These are phyloP conservation scores for Toxotes lorentzi DNA, from an alignment of 2,797 vertebrate genomes.

Conservation along the genomic window DNA sequence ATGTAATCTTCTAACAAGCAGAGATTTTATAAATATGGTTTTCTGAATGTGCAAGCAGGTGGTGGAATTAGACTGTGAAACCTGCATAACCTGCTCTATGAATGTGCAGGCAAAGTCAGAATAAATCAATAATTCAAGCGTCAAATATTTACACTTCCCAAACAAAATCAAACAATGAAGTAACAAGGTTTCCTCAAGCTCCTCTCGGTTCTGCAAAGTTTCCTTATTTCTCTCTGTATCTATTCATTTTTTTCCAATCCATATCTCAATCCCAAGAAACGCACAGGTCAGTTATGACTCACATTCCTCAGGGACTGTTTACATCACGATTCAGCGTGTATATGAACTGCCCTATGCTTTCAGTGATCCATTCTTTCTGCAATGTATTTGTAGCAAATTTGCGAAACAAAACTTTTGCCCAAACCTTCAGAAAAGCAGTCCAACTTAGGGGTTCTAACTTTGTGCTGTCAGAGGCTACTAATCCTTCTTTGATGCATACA, in stretches of 20 bases:
- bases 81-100: slow-evolving; percentile 20
- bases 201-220: slow-evolving; percentile 7
- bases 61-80: slow-evolving; percentile 39
- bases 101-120: slow-evolving; percentile 34
- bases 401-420: slow-evolving; percentile 58
- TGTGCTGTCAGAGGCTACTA: slow-evolving; percentile 59
- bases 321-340: slow-evolving; percentile 25
- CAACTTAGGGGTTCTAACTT: slow-evolving; percentile 52
- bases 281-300: slow-evolving; percentile 46
- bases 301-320: slow-evolving; percentile 32
- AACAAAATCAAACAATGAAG: slow-evolving; percentile 32
- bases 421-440: slow-evolving; percentile 39
- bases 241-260: slow-evolving; percentile 12
- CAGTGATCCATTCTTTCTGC: neutral
- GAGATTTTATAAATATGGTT: slow-evolving; percentile 28
- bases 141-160: slow-evolving; percentile 53
- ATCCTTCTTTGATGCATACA: slow-evolving; percentile 69
- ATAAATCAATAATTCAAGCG: slow-evolving; percentile 43
- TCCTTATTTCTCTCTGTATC: slow-evolving; percentile 4
- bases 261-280: slow-evolving; percentile 11
- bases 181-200: neutral
- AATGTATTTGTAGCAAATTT: slow-evolving; percentile 32
- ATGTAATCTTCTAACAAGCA: slow-evolving; percentile 37
- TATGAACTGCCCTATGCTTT: slow-evolving; percentile 32
- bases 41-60: slow-evolving; percentile 34